Percentiles rank a stretch among this genome's conserved stretches.
phyloP scores from a whole-genome alignment of 2,888 invertebrate genomes.

The Drosophila recens region DNA sequence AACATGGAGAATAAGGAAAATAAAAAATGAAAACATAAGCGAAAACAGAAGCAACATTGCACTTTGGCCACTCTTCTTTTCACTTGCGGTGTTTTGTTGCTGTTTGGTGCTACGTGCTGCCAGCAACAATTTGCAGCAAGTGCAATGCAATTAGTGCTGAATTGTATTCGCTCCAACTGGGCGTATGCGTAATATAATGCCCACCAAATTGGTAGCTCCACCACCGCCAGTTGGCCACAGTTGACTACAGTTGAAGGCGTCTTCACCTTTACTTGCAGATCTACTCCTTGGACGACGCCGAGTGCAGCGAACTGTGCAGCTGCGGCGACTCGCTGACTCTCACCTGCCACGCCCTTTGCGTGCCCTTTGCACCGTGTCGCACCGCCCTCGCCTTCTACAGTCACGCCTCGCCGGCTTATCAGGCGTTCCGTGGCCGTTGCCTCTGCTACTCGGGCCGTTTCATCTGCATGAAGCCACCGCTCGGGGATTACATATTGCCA shows the following conservation, averaged over 20 bases:
- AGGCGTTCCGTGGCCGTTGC: slow-evolving; percentile 94
- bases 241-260: slow-evolving; percentile 6
- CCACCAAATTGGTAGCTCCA: slow-evolving; percentile 22
- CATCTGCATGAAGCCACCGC: slow-evolving; percentile 95
- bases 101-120: slow-evolving; percentile 28
- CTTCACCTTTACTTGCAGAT: slow-evolving; percentile 75
- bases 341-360: slow-evolving; percentile 95
- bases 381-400: slow-evolving; percentile 95
- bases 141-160: slow-evolving; percentile 57
- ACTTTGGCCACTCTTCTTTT: slow-evolving; percentile 59
- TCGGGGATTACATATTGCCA: slow-evolving; percentile 87
- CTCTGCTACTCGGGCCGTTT: slow-evolving; percentile 96
- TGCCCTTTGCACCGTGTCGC: slow-evolving; percentile 94
- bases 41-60: slow-evolving; percentile 39
- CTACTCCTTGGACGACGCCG: slow-evolving; percentile 90
- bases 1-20: slow-evolving; percentile 36
- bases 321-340: slow-evolving; percentile 92
- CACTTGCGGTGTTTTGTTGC: slow-evolving; percentile 29
- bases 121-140: slow-evolving; percentile 44
- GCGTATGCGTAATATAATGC: slow-evolving; percentile 65
- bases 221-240: background rate
- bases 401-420: slow-evolving; percentile 95
- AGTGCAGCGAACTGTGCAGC: slow-evolving; percentile 95
- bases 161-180: slow-evolving; percentile 36
- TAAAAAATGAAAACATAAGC: slow-evolving; percentile 33